Evolutionary conservation across 1,140 invertebrate genomes (phyloP), one percentile per base, ranked within the genome.

Genomic region (Eufriesea mexicana): DNA sequence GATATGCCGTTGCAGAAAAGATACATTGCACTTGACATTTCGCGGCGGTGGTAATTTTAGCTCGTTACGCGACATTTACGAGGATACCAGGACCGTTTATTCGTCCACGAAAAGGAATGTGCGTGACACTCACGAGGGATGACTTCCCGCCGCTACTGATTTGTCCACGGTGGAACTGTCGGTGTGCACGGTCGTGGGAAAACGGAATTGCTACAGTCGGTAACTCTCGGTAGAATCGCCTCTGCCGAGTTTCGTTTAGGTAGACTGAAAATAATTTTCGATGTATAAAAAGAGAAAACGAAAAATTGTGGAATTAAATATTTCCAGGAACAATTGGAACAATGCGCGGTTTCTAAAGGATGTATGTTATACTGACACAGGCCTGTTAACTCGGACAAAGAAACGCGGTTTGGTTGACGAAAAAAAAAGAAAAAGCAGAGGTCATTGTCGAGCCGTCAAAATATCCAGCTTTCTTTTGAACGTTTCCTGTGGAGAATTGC

Each of bases 21-120:
- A 71, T 81, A 86, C 86, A 76, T 73, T 84, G 87, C 85, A 85
- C 90, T 91, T 90, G 90, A 91, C 89, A 90, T 90, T 62, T 89
- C 88, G 73, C 62, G 18, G 28, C 64, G n/a, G 45, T 49, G 88
- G 80, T 89, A 91, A 91, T 91, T 91, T 91, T 91, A 91, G 88
- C 89, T 59, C 47, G 82, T 90, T 91, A 85, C 75, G 78, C 62
- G 87, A 91, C 88, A 86, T 89, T 90, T 90, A 89, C 86, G 85
- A 87, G 72, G 81, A 51, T 77, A 66, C 66, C 79, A 71, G 72
- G 79, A 66, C 35, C 42, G 77, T 87, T 88, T 86, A 77, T 84
- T 85, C 84, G 64, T 72, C 51, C 51, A 72, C 73, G 80, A 84
- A 85, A 84, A 87, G 62, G 72, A 75, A 84, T 79, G 81, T 62